These are phyloP conservation scores for Cherax quadricarinatus DNA, from an alignment of 1,140 invertebrate species.

Conservation along the genomic window DNA sequence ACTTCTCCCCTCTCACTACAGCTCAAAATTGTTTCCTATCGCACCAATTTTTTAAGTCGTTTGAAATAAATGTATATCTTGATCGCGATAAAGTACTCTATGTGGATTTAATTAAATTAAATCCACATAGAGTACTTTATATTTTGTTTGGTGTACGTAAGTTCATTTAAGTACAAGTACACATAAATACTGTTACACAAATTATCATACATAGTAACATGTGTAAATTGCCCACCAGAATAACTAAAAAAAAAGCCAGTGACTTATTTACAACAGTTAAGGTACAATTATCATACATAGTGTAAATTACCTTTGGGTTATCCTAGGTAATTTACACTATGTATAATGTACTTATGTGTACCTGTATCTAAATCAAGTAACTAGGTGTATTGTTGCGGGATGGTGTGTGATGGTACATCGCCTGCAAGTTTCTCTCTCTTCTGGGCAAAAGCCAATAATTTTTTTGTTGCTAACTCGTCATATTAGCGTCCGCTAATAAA, in stretches of 20 bases:
- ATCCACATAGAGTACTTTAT: not conserved
- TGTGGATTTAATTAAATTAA: not conserved
- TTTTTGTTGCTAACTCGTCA: not conserved
- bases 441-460: conserved; percentile 2
- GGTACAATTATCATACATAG: too few species aligned
- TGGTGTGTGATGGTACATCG: not conserved
- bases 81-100: conserved; percentile 21
- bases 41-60: conserved; percentile 19
- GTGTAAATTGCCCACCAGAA: too few species aligned
- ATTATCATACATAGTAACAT: too few species aligned
- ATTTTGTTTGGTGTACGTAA: not conserved
- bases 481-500: not conserved
- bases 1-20: conserved; percentile 39
- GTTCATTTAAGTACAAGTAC: not conserved
- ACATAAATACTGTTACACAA: too few species aligned
- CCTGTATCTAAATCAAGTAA: not conserved
- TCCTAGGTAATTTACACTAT: too few species aligned
- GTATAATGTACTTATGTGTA: not conserved
- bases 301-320: too few species aligned
- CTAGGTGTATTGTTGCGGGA: not conserved
- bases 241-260: too few species aligned
- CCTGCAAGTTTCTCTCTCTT: not conserved
- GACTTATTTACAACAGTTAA: too few species aligned
- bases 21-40: conserved; percentile 59
- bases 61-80: conserved; percentile 40